phyloP scores from a whole-genome alignment of 2,888 invertebrate species.

The Chloroclysta siterata region DNA sequence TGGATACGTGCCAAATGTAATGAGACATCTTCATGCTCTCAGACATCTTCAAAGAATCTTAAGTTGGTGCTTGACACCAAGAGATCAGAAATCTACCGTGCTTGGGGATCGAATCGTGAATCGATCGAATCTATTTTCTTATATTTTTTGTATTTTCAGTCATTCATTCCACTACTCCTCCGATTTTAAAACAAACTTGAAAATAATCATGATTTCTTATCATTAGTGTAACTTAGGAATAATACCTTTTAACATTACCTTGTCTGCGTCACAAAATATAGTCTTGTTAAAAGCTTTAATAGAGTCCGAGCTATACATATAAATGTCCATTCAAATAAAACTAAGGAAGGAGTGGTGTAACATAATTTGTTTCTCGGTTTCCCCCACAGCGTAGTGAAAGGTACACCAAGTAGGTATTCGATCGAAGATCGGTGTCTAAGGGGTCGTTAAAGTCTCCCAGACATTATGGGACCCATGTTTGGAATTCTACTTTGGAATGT shows the following conservation, averaged over 20 bases:
- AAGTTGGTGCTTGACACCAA: too few species aligned
- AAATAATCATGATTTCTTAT: neutral
- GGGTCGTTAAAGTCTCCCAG: conserved; percentile 26
- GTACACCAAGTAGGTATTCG: conserved; percentile 23
- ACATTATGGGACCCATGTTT: conserved; percentile 24
- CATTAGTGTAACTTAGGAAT: neutral
- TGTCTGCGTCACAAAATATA: neutral
- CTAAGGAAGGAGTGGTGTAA: conserved; percentile 19
- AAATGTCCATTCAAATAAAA: conserved; percentile 18
- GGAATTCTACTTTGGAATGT: conserved; percentile 25
- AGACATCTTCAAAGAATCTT: too few species aligned
- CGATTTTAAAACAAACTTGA: too few species aligned
- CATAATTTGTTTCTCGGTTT: conserved; percentile 18
- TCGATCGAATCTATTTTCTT: too few species aligned
- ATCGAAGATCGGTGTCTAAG: conserved; percentile 28
- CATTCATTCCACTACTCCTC: too few species aligned
- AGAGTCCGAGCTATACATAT: neutral
- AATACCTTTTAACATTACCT: neutral
- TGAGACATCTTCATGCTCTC: too few species aligned
- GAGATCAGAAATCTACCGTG: too few species aligned
- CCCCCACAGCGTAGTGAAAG: conserved; percentile 25
- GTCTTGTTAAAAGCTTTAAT: neutral
- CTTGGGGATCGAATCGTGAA: too few species aligned
- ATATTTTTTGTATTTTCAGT: too few species aligned
- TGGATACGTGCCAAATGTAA: too few species aligned